Evolutionary conservation across 1,140 invertebrate species (phyloP).

Genomic region (Lucilia sericata): DNA sequence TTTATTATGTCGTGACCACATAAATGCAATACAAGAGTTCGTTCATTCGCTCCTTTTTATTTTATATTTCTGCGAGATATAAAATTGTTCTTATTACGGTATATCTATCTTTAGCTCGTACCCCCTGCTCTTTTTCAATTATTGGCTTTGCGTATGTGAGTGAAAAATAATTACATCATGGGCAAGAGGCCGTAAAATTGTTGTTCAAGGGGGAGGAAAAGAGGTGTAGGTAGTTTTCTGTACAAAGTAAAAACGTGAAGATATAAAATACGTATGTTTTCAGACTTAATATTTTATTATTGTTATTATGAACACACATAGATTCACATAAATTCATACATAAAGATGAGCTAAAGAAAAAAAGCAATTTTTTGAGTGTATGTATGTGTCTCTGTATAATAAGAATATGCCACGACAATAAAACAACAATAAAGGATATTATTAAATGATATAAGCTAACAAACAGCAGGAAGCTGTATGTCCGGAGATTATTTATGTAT

Average conservation of each 20-base stretch:
- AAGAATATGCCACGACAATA: not conserved
- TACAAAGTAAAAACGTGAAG: too few species aligned
- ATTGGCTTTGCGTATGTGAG: too few species aligned
- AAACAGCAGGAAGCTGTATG: not conserved
- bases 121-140: too few species aligned
- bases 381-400: too few species aligned
- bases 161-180: not conserved
- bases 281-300: not conserved
- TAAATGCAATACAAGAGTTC: not conserved
- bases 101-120: too few species aligned
- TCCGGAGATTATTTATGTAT: not conserved
- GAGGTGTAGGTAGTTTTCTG: too few species aligned
- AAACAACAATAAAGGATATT: constrained; percentile 6
- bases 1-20: not conserved
- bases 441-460: not conserved
- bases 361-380: too few species aligned
- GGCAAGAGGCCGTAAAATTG: not conserved
- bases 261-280: not conserved
- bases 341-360: too few species aligned
- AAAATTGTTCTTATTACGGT: too few species aligned
- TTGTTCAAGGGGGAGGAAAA: not conserved
- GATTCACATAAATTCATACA: not conserved
- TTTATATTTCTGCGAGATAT: too few species aligned
- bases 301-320: not conserved
- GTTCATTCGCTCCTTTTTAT: too few species aligned